A percentile compares a stretch with the other conserved stretches of the same genome.
These are phyloP conservation scores for Myodes glareolus DNA, from an alignment of 2,113 vertebrate genomes.

Conservation along the genomic window DNA sequence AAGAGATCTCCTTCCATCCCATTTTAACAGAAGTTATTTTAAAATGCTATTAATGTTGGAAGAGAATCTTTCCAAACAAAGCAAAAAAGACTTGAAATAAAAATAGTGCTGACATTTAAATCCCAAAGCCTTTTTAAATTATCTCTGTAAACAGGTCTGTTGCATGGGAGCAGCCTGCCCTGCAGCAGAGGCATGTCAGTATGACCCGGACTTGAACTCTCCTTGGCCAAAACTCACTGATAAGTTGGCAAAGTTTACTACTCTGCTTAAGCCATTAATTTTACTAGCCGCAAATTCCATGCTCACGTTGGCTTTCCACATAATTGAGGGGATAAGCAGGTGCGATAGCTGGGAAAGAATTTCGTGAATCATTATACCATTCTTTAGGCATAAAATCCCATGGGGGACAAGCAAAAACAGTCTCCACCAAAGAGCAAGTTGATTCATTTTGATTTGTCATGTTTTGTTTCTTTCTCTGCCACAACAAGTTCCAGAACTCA, in stretches of 20 bases:
- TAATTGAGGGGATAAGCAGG: not conserved
- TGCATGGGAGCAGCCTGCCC: not conserved
- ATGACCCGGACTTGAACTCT: not conserved
- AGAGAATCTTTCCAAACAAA: conserved; percentile 17
- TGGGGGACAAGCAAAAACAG: not conserved
- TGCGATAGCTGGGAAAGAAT: conserved; percentile 22
- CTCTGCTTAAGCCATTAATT: not conserved
- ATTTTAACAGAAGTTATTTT: conserved; percentile 47
- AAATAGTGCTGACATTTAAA: conserved; percentile 53
- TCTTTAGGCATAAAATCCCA: conserved; percentile 28
- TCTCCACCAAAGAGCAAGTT: not conserved
- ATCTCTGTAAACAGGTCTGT: not conserved
- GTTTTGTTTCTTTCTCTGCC: not conserved
- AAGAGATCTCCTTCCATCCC: not conserved
- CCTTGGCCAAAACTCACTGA: not conserved
- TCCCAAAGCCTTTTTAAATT: not conserved
- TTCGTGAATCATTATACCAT: conserved; percentile 26
- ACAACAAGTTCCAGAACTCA: conserved; percentile 14
- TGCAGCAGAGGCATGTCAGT: not conserved
- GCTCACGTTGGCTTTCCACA: not conserved
- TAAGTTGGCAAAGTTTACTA: not conserved
- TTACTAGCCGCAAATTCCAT: not conserved
- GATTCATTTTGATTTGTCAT: not conserved
- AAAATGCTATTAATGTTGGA: conserved; percentile 18
- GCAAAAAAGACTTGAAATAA: conserved; percentile 36